These are phyloP conservation scores for Trididemnum miniatum DNA, from an alignment of 23 tunicate species.

Conservation along the genomic window DNA sequence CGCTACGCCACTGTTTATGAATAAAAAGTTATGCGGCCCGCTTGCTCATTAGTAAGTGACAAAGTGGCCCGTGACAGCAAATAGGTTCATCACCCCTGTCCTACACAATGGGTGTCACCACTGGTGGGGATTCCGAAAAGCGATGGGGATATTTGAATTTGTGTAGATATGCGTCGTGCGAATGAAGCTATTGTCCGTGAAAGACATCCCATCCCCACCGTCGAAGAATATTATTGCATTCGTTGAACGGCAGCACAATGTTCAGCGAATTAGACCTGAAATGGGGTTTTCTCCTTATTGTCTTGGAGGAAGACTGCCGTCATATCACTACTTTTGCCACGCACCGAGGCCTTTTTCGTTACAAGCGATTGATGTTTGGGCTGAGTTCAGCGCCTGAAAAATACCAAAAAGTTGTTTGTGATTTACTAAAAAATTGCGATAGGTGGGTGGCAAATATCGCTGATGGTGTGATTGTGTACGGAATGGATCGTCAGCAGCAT, in stretches of 20 bases:
- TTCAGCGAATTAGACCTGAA: constrained; percentile 15
- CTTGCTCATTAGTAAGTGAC: no score
- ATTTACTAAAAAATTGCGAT: constrained; percentile 19
- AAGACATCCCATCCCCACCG: constrained; percentile 10
- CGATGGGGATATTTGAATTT: background rate
- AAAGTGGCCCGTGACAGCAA: no score
- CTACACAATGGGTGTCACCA: background rate
- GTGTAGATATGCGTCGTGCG: background rate
- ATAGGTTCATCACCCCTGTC: no score
- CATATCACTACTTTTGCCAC: constrained; percentile 1
- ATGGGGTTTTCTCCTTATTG: constrained; percentile 17
- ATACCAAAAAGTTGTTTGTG: constrained; percentile 17
- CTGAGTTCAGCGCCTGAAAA: constrained; percentile 31
- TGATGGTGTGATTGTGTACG: background rate
- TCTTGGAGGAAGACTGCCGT: background rate
- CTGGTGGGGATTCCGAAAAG: background rate
- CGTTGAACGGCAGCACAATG: background rate
- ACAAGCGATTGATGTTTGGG: constrained; percentile 19
- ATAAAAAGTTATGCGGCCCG: no score
- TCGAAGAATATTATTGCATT: background rate
- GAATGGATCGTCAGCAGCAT: background rate
- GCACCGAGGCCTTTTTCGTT: background rate
- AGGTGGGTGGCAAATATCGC: constrained; percentile 8
- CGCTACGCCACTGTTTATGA: no score
- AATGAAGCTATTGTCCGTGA: constrained; percentile 2